phyloP scores from a whole-genome alignment of 2,113 vertebrate species.

The Saccopteryx leptura region DNA sequence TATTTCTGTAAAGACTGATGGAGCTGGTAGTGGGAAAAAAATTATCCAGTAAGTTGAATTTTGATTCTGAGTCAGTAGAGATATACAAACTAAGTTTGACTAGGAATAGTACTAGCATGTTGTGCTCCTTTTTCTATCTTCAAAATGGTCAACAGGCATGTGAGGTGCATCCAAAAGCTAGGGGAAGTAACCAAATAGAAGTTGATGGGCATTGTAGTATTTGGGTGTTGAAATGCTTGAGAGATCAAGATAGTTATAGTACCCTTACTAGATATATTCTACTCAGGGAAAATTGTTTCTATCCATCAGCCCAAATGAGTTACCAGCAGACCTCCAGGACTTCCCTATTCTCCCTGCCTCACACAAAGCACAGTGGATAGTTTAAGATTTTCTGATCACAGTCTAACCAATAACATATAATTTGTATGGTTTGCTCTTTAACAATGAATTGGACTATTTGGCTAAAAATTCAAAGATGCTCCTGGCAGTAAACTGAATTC shows the following conservation, averaged over 20 bases:
- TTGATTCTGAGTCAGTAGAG: neutral
- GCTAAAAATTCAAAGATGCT: neutral
- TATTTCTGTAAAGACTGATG: neutral
- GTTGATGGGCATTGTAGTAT: neutral
- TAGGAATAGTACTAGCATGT: neutral
- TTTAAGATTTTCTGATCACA: neutral
- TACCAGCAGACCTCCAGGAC: neutral
- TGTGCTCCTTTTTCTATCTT: neutral
- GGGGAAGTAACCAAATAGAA: neutral
- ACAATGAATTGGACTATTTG: neutral
- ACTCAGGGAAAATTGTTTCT: neutral
- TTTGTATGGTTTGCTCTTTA: neutral
- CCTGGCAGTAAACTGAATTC: neutral
- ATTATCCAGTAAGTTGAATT: neutral
- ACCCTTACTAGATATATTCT: neutral
- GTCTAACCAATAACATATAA: neutral
- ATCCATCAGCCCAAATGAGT: neutral
- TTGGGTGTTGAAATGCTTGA: neutral
- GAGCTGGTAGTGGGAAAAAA: neutral
- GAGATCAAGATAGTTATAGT: neutral
- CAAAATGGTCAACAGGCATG: neutral
- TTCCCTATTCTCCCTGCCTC: neutral
- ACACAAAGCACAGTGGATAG: neutral
- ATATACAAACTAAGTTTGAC: neutral
- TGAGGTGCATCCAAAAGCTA: neutral